A percentile compares a stretch with the other conserved stretches of the same genome.
phyloP scores from a whole-genome alignment of 2,113 vertebrate genomes.

The Haliaeetus leucogaster region DNA sequence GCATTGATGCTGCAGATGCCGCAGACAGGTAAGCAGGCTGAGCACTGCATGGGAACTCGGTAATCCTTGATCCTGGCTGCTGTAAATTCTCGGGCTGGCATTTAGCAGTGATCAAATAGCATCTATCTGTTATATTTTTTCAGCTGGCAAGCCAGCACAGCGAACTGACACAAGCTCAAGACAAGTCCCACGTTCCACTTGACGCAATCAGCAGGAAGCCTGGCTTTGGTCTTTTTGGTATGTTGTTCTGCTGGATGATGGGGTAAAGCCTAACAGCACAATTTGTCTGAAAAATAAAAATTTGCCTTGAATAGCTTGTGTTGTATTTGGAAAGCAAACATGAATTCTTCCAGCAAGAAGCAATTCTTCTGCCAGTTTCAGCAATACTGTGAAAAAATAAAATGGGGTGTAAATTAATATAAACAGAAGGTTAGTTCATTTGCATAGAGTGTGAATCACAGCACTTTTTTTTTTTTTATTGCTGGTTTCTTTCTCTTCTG shows the following conservation, averaged over 20 bases:
- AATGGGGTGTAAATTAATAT: background rate
- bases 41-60: rapidly evolving
- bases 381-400: background rate
- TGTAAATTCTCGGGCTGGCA: background rate
- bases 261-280: background rate
- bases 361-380: conserved; percentile 34
- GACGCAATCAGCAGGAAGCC: background rate
- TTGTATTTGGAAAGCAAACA: background rate
- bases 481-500: background rate
- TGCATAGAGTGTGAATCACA: background rate
- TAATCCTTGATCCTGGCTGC: background rate
- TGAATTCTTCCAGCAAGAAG: background rate
- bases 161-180: background rate
- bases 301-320: background rate
- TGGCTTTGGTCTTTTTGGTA: background rate
- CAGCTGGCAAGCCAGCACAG: background rate
- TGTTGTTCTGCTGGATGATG: background rate
- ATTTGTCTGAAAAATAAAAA: background rate
- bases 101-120: background rate
- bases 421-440: background rate
- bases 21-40: background rate
- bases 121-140: background rate
- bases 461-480: background rate
- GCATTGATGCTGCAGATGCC: rapidly evolving
- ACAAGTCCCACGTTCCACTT: background rate